Percentiles rank a stretch among this genome's conserved stretches.
These are phyloP conservation scores for Zosterops lateralis DNA, from an alignment of 2,113 vertebrate species.

Conservation along the genomic window DNA sequence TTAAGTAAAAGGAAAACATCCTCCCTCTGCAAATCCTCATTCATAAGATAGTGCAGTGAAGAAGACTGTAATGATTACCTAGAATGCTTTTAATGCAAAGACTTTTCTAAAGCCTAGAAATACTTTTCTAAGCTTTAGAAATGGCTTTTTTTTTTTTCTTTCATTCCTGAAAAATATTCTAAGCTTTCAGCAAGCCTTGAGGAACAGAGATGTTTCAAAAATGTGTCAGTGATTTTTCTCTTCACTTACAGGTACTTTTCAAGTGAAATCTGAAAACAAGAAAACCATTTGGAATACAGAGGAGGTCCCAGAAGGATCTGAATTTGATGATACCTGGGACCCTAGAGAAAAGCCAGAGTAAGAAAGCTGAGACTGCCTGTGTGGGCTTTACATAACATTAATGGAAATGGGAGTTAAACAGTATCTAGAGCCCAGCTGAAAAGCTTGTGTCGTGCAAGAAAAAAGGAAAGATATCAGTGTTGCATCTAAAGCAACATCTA, in stretches of 20 bases:
- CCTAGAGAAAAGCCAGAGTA: constrained; percentile 88
- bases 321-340: constrained; percentile 84
- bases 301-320: constrained; percentile 83
- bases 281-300: constrained; percentile 87
- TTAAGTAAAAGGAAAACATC: background rate
- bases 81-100: background rate
- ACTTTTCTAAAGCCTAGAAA: background rate
- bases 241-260: constrained; percentile 29
- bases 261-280: constrained; percentile 52
- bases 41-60: background rate
- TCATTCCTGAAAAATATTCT: background rate
- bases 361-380: constrained; percentile 50
- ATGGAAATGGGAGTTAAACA: background rate
- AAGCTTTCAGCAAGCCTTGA: background rate
- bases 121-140: background rate
- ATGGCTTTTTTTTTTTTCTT: background rate
- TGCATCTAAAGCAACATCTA: background rate
- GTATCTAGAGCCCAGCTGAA: background rate
- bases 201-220: constrained; percentile 1
- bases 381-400: background rate
- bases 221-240: background rate
- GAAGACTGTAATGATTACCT: background rate
- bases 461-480: background rate
- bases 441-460: background rate
- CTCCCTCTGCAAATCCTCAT: background rate